phyloP scores from a whole-genome alignment of 2,113 vertebrate species.

The Piprites chloris region DNA sequence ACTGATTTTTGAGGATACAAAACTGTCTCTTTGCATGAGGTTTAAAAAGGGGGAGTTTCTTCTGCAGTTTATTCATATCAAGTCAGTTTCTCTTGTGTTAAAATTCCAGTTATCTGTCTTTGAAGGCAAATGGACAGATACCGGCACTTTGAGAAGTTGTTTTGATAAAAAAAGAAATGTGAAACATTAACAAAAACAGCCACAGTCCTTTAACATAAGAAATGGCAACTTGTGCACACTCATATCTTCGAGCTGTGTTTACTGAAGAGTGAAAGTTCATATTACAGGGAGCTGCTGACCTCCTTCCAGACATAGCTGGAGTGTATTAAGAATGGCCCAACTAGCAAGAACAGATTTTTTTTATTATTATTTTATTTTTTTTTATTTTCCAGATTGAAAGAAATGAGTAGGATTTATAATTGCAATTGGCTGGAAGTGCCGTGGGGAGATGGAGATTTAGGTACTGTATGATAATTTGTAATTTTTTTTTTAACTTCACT shows the following conservation, averaged over 20 bases:
- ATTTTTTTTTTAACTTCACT: neutral
- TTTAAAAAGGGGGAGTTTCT: neutral
- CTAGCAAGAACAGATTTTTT: neutral
- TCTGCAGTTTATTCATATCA: neutral
- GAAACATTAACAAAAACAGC: neutral
- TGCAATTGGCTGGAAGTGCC: slow-evolving; percentile 85
- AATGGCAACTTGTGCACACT: neutral
- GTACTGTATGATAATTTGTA: slow-evolving; percentile 70
- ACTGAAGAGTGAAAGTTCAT: slow-evolving; percentile 10
- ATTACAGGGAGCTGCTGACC: slow-evolving; percentile 35
- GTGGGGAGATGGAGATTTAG: slow-evolving; percentile 93
- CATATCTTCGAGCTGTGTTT: neutral
- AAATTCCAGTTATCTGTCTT: neutral
- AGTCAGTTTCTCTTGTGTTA: neutral
- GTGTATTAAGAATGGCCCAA: neutral
- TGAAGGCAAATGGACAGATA: neutral
- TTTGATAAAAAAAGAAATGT: neutral
- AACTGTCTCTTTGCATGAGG: neutral
- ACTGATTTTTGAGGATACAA: neutral
- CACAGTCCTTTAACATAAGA: neutral
- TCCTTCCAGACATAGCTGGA: slow-evolving; percentile 44
- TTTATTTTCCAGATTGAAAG: slow-evolving; percentile 62
- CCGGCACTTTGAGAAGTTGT: neutral
- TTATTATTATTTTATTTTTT: neutral
- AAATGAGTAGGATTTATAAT: slow-evolving; percentile 81